These are phyloP conservation scores for Amphilophus citrinellus DNA, from an alignment of 2,113 vertebrate species.

Conservation along the genomic window DNA sequence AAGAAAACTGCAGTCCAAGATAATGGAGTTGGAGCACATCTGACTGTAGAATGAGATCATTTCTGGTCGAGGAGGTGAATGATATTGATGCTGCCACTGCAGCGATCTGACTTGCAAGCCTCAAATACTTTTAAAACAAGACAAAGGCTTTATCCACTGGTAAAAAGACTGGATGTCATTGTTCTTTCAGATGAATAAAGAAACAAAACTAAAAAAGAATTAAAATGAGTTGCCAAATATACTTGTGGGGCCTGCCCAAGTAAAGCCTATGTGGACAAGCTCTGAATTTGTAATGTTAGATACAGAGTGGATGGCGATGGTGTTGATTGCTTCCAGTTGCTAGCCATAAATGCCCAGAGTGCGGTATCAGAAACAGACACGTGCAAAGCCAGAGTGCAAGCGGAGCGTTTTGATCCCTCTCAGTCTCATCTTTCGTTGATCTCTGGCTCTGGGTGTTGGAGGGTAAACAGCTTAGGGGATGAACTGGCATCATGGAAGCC, in stretches of 20 bases:
- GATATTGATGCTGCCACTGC: too few species aligned
- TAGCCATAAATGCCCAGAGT: not conserved
- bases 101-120: not conserved
- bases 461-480: slow-evolving; percentile 62
- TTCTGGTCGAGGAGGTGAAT: too few species aligned
- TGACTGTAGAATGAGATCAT: too few species aligned
- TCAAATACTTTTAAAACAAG: not conserved
- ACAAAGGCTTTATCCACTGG: not conserved
- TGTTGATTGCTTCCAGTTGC: not conserved
- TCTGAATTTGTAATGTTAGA: not conserved
- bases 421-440: slow-evolving; percentile 39
- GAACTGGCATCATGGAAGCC: slow-evolving; percentile 29
- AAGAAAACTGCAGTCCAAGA: too few species aligned
- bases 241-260: too few species aligned
- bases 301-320: not conserved
- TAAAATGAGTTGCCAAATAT: too few species aligned
- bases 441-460: slow-evolving; percentile 50
- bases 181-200: not conserved
- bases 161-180: not conserved
- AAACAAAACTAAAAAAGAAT: not conserved
- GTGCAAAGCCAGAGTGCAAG: slow-evolving; percentile 14
- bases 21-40: too few species aligned
- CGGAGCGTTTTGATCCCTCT: slow-evolving; percentile 43
- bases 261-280: not conserved
- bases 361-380: slow-evolving; percentile 4